Base-by-base conservation (phyloP, 1,140 invertebrate species). In the Cardiocondyla obscurior region DNA sequence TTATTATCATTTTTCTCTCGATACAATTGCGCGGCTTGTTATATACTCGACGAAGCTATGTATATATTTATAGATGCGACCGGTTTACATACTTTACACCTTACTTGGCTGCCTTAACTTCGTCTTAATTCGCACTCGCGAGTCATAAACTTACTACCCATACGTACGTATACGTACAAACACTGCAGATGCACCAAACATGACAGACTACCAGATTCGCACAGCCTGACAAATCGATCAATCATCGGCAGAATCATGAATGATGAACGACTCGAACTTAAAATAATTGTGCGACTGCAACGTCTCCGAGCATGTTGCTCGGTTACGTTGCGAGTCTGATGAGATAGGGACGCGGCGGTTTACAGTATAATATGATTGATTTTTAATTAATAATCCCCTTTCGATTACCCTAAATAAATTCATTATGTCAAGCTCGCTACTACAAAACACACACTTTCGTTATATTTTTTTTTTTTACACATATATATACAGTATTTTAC, bases 401-500 rank as follows among this genome's bases (percentile, higher is more conserved):
- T 49, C 33, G 53, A 49, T 72, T 84, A 67, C 25, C 19, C 12
- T 79, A 86, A 74, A 76, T 77, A 73, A 82, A 86, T 81, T 86
- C 30, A 42, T 83, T 70, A 73, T 19, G 39, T 77, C 58, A 55
- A 79, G 70, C 51, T 51, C 28, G 49, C 58, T 58, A 49, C 46
- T 69, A 55, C 33, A 53, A 65, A 49, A 51, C 58, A 65, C 49
- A 72, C 30, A 72, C n/a, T 58, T 73, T 55, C 44, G 12, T 57
- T 83, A 67, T 64, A 44, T 53, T 46, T n/a, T n/a, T n/a, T n/a
- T n/a, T n/a, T n/a, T n/a, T 72, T 55, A 36, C 22, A 73, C 39
- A 82, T 88, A 55, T 74, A 91, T 86, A 91, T 93, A 94, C 92
- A 94, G 87, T 93, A 94, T 92, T 92, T 90, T 93, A 93, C 92